Conservation (phyloP, 2,113 vertebrate species). For the Thermophis baileyi region DNA sequence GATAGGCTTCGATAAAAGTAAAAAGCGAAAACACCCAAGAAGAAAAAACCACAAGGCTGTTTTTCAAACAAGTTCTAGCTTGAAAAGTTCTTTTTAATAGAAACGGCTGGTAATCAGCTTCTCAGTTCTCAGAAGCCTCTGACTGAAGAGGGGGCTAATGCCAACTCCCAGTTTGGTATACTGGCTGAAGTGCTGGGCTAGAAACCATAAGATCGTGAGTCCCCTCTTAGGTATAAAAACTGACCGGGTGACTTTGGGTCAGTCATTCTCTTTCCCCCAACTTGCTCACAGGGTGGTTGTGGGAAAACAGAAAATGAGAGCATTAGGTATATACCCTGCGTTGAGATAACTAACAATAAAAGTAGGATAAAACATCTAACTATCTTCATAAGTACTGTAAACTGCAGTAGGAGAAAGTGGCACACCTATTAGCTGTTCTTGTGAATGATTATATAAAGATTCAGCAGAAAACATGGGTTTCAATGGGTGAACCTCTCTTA, state of each 20-base stretch:
- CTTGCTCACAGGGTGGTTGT: neutral
- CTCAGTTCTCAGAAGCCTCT: neutral
- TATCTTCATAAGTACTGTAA: neutral
- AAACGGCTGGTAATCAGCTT: neutral
- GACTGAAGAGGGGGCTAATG: neutral
- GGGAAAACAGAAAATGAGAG: neutral
- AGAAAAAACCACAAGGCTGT: neutral
- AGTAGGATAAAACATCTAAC: neutral
- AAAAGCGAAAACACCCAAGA: neutral
- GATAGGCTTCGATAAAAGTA: neutral
- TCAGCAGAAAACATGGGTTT: neutral
- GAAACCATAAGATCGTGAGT: neutral
- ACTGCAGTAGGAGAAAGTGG: neutral
- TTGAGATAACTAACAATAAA: neutral
- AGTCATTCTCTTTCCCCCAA: neutral
- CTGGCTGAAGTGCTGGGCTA: neutral
- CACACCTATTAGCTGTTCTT: neutral
- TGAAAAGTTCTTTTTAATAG: neutral
- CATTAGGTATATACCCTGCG: neutral
- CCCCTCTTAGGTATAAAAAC: neutral
- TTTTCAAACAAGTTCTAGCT: neutral
- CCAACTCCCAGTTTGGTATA: neutral
- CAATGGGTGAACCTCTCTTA: neutral
- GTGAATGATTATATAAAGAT: neutral
- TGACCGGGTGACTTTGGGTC: neutral